Evolutionary conservation across 2,888 invertebrate species (phyloP).

Genomic region (Orthosia gothica): DNA sequence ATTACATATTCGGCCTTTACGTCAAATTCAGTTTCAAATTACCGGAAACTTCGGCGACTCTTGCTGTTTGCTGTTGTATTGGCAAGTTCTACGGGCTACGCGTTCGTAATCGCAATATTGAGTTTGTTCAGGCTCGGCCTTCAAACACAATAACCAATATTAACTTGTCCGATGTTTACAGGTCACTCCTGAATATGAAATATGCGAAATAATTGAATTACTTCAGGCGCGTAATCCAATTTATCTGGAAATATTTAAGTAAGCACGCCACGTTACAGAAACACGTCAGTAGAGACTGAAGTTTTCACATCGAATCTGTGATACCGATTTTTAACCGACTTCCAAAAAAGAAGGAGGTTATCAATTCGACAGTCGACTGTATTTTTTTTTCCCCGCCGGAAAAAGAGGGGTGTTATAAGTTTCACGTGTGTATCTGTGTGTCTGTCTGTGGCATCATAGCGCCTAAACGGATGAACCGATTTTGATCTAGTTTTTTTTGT

Average conservation of each 20-base stretch:
- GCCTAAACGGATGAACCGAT: too few relatives aligned
- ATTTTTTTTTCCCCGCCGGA: too few relatives aligned
- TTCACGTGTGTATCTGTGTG: too few relatives aligned
- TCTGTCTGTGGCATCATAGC: too few relatives aligned
- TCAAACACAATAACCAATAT: slow-evolving; percentile 43
- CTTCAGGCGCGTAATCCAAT: slow-evolving; percentile 28
- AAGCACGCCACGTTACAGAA: slow-evolving; percentile 10
- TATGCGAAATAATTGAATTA: slow-evolving; percentile 38
- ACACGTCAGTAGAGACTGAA: not conserved
- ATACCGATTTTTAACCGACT: too few relatives aligned
- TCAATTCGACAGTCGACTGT: too few relatives aligned
- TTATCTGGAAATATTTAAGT: slow-evolving; percentile 16
- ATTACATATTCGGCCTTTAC: not conserved
- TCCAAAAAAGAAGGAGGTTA: too few relatives aligned
- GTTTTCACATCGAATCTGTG: slow-evolving; percentile 8
- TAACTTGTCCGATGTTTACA: slow-evolving; percentile 32
- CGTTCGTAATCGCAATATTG: slow-evolving; percentile 45
- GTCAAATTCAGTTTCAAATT: slow-evolving; percentile 25
- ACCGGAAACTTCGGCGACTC: slow-evolving; percentile 11
- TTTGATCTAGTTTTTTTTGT: too few relatives aligned
- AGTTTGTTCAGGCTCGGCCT: slow-evolving; percentile 47
- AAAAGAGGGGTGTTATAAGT: too few relatives aligned
- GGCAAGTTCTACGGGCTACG: slow-evolving; percentile 19
- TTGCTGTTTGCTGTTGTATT: slow-evolving; percentile 11
- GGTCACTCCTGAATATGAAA: slow-evolving; percentile 50